Evolutionary conservation across 2,888 invertebrate genomes (phyloP).

Genomic region (Ethmia dodecea): DNA sequence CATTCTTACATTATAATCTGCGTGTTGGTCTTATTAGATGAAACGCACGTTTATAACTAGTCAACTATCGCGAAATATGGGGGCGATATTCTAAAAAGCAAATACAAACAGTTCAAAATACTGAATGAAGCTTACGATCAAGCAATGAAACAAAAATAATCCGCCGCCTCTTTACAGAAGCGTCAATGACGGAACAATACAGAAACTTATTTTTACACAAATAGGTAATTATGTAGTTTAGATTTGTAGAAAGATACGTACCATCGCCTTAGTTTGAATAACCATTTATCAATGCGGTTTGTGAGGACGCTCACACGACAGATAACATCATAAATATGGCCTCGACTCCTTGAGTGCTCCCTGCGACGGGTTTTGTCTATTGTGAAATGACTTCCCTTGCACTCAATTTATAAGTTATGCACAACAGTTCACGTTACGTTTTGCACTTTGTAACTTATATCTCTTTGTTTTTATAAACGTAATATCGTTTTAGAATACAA

Average conservation of each 20-base stretch:
- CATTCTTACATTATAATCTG: slow-evolving; percentile 22
- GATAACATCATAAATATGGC: slow-evolving; percentile 83
- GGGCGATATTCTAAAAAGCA: background rate
- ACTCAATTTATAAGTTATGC: slow-evolving; percentile 45
- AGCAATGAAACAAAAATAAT: slow-evolving; percentile 48
- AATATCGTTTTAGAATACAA: slow-evolving; percentile 46
- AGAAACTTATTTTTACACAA: slow-evolving; percentile 32
- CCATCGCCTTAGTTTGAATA: slow-evolving; percentile 64
- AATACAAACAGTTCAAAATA: background rate
- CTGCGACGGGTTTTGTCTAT: slow-evolving; percentile 75
- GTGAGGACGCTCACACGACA: slow-evolving; percentile 73
- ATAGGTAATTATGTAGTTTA: slow-evolving; percentile 24
- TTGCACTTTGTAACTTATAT: slow-evolving; percentile 42
- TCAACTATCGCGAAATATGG: background rate
- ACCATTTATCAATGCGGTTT: slow-evolving; percentile 67
- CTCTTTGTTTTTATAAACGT: slow-evolving; percentile 34
- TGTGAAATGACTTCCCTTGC: slow-evolving; percentile 67
- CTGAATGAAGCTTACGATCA: too few species aligned
- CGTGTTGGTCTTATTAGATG: slow-evolving; percentile 20
- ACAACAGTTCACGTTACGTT: slow-evolving; percentile 47
- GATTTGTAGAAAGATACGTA: slow-evolving; percentile 46
- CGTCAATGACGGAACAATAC: slow-evolving; percentile 66
- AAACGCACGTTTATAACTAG: slow-evolving; percentile 5
- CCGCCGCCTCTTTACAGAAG: slow-evolving; percentile 66
- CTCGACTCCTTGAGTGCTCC: slow-evolving; percentile 72